phyloP scores from a whole-genome alignment of 2,113 vertebrate species.

The Pseudorhombus dupliciocellatus region DNA sequence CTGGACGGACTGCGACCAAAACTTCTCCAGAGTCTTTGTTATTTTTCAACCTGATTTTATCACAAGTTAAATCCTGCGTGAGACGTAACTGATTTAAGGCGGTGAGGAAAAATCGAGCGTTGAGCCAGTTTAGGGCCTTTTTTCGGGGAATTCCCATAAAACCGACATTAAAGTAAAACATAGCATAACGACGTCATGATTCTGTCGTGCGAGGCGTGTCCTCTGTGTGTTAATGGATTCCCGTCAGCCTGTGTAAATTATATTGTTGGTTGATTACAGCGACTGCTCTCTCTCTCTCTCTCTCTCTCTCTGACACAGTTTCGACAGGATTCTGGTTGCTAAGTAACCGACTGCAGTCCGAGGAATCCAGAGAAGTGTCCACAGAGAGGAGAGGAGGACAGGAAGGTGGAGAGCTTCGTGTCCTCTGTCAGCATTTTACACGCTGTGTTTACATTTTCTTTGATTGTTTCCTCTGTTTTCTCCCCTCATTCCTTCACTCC shows the following conservation, averaged over 20 bases:
- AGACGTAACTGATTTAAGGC: neutral
- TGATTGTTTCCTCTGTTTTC: conserved; percentile 49
- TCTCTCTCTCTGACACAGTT: conserved; percentile 67
- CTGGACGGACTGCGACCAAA: no score
- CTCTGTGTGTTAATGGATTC: neutral
- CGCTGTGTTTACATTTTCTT: conserved; percentile 59
- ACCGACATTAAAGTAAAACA: neutral
- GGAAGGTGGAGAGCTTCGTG: conserved; percentile 50
- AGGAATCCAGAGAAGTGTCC: conserved; percentile 64
- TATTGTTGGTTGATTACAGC: conserved; percentile 33
- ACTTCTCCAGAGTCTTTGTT: no score
- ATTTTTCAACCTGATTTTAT: neutral
- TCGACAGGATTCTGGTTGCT: conserved; percentile 71
- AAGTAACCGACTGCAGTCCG: conserved; percentile 70
- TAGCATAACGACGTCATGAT: neutral
- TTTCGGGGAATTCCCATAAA: neutral
- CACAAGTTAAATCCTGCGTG: neutral
- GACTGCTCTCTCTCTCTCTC: conserved; percentile 50
- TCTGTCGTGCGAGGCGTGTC: neutral
- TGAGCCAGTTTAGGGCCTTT: neutral
- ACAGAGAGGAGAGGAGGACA: conserved; percentile 44
- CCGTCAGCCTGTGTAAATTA: neutral
- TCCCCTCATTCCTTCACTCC: conserved; percentile 1
- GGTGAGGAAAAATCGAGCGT: neutral
- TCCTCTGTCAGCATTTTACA: conserved; percentile 47